Conservation (phyloP, 2,888 invertebrate genomes). For the Hypsopygia costalis region DNA sequence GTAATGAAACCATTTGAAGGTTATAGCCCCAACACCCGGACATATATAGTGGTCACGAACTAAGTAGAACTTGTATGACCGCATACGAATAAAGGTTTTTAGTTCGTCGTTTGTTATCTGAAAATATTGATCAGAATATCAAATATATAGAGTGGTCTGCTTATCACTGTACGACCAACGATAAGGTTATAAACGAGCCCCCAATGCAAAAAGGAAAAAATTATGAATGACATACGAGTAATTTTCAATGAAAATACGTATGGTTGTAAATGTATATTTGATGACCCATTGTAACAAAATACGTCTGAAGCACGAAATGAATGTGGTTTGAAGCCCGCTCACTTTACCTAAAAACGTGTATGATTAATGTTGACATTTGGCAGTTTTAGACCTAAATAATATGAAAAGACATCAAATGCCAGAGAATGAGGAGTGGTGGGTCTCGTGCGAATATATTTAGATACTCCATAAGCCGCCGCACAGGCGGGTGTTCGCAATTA, state of each 20-base stretch:
- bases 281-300: neutral
- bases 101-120: neutral
- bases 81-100: too few relatives aligned
- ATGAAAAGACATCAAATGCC: slow-evolving; percentile 26
- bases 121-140: slow-evolving; percentile 47
- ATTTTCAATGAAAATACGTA: neutral
- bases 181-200: slow-evolving; percentile 63
- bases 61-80: neutral
- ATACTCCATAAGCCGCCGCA: slow-evolving; percentile 32
- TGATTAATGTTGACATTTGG: too few relatives aligned
- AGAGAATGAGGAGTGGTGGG: slow-evolving; percentile 47
- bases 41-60: slow-evolving; percentile 6
- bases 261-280: neutral
- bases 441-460: slow-evolving; percentile 60
- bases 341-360: too few relatives aligned
- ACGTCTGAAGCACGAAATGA: too few relatives aligned
- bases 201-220: slow-evolving; percentile 30
- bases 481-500: slow-evolving; percentile 37
- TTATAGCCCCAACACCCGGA: slow-evolving; percentile 1
- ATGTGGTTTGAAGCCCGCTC: too few relatives aligned
- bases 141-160: slow-evolving; percentile 43
- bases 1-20: slow-evolving; percentile 8
- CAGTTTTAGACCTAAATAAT: slow-evolving; percentile 5
- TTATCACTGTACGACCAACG: slow-evolving; percentile 66
- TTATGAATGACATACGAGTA: neutral